Evolutionary conservation across 2,888 invertebrate species (phyloP).

Genomic region (Leucophenga montana): DNA sequence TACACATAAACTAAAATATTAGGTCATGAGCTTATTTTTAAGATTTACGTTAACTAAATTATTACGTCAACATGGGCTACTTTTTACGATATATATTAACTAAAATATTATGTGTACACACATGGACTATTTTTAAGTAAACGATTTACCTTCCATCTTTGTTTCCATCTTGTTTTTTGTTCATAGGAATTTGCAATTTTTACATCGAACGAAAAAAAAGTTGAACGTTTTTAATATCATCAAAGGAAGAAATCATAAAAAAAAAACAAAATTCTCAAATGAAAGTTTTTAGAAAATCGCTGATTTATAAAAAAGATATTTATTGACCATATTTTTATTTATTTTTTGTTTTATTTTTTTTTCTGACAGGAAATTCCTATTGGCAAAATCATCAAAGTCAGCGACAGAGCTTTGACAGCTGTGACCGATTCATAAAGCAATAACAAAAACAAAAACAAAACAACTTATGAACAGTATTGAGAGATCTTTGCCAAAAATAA

Average conservation of each 20-base stretch:
- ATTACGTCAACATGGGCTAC: no score
- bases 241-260: constrained; percentile 38
- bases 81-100: no score
- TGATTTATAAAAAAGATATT: background rate
- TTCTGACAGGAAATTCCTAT: constrained; percentile 59
- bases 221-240: constrained; percentile 53
- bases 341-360: constrained; percentile 29
- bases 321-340: no score
- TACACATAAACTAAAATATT: no score
- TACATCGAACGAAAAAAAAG: no score
- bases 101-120: no score
- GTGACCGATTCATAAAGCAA: background rate
- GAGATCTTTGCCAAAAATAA: constrained; percentile 8
- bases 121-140: no score
- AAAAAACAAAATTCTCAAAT: constrained; percentile 12
- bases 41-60: no score
- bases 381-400: constrained; percentile 56
- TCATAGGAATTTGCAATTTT: no score
- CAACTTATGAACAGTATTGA: background rate
- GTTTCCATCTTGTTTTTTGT: no score
- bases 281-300: constrained; percentile 48
- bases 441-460: constrained; percentile 2
- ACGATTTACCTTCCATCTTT: no score
- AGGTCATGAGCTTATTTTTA: no score
- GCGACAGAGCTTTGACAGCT: constrained; percentile 3